Evolutionary conservation across 30 jellyfish, hydroid and myxozoan genomes (phyloP), one percentile per base, ranked within the genome.

Genomic region (Hydractinia echinata): DNA sequence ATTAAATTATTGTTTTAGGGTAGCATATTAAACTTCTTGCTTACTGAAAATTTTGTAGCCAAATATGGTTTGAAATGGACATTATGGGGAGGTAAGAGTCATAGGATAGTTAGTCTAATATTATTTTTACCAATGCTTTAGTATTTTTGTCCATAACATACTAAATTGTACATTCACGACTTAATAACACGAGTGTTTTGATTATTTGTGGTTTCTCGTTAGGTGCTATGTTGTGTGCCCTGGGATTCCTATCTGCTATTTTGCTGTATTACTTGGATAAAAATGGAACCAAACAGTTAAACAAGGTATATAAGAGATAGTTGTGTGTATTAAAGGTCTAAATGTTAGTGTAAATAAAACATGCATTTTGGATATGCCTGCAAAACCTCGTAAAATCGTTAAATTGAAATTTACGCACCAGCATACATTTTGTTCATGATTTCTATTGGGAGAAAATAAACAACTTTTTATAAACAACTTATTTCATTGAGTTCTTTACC

Each of bases 21-120:
- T 39, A 90, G 95, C 51, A 90, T 90, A 61, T 81, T 90, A 7
- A 90, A 90, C 70, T 90, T 90, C 71, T 85, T 85, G 18, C 66
- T 90, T 53, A 85, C 97, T 50, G 95, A 90, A 66, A 48, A 54
- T 51, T 90, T 90, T 78, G 83, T 60, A 18, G 85, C 66, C 51
- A 66, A 50, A 11, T 76, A 85, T 76, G 97, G 97, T 1, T 72
- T 90, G 8, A 82, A 85, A 54, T 70, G 89, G 90, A 90, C 97
- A 10, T 85, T 90, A 13, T 86, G 94, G 95, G 97, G 97, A 80
- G 97, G 97, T 90, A 85, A 82, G 88, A 30, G 44, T 30, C 44
- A 30, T 30, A 30, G 44, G 44, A 30, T 30, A 30, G 44, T 13
- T 58, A 19, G 76, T 0, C 73, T 21, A 7, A 55, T 66, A 49